Evolutionary conservation across 2,797 vertebrate species (phyloP).

Genomic region (Myoxocephalus aenaeus): DNA sequence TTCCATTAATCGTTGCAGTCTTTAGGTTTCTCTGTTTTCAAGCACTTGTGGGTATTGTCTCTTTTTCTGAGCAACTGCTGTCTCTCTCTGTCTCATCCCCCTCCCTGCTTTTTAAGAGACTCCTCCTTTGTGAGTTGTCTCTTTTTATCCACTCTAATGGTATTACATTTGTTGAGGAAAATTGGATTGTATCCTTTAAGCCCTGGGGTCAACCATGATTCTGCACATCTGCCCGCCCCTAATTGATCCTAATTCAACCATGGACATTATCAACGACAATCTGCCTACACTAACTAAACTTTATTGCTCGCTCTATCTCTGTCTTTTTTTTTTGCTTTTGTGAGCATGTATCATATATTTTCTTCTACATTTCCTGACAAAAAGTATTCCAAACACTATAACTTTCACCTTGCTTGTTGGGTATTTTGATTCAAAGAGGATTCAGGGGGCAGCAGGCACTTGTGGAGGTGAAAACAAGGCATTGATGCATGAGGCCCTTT

Average conservation of each 20-base stretch:
- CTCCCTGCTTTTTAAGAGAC: conserved; percentile 87
- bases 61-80: conserved; percentile 38
- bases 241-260: conserved; percentile 90
- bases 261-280: conserved; percentile 87
- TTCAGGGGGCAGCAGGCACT: conserved; percentile 18
- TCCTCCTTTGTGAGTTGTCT: conserved; percentile 74
- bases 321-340: conserved; percentile 30
- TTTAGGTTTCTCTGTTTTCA: conserved; percentile 22
- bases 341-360: conserved; percentile 15
- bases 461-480: conserved; percentile 46
- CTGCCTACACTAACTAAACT: conserved; percentile 71
- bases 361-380: conserved; percentile 17
- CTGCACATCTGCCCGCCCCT: conserved; percentile 82
- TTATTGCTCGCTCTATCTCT: conserved; percentile 47
- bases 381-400: neutral
- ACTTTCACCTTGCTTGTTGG: conserved; percentile 10
- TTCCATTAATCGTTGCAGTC: conserved; percentile 19
- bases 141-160: conserved; percentile 86
- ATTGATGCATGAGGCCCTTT: conserved; percentile 54
- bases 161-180: conserved; percentile 90
- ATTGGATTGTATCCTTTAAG: conserved; percentile 89
- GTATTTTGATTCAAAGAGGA: conserved; percentile 30
- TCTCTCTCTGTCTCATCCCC: conserved; percentile 35
- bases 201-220: conserved; percentile 85
- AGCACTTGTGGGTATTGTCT: conserved; percentile 35